A percentile compares a stretch with the other conserved stretches of the same genome.
These are phyloP conservation scores for Pachyuromys duprasi DNA, from an alignment of 2,797 vertebrate genomes.

Conservation along the genomic window DNA sequence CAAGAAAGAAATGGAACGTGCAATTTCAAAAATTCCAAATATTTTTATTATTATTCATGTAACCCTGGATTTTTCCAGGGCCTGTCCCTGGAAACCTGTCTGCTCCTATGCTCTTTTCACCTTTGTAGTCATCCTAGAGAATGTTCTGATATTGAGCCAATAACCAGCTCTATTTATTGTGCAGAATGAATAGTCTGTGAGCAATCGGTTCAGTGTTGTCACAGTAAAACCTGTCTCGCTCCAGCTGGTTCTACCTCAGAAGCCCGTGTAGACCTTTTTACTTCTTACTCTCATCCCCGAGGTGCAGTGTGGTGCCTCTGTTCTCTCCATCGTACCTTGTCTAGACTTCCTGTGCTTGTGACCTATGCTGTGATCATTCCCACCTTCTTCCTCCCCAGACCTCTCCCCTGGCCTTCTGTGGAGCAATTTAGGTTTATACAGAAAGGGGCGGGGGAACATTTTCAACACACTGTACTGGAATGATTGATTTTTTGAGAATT, in stretches of 20 bases:
- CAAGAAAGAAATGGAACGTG: neutral
- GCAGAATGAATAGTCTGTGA: neutral
- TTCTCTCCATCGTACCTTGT: neutral
- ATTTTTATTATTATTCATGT: slow-evolving; percentile 9
- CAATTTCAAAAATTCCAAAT: neutral
- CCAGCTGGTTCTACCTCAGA: neutral
- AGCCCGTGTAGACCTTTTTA: neutral
- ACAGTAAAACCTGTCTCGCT: neutral
- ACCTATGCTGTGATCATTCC: neutral
- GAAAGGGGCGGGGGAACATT: neutral
- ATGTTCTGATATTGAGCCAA: neutral
- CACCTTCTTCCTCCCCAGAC: no score
- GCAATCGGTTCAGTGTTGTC: neutral
- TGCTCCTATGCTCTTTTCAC: neutral
- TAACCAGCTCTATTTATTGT: neutral
- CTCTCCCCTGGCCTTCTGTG: neutral
- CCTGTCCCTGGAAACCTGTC: neutral
- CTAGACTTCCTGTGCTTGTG: neutral
- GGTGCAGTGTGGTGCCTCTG: neutral
- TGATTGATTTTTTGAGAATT: neutral
- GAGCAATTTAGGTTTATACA: neutral
- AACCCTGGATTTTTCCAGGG: neutral
- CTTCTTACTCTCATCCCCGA: neutral
- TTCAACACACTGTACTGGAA: neutral
- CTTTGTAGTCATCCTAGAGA: neutral